phyloP scores from a whole-genome alignment of 1,140 invertebrate genomes.

The Paramacrobiotus metropolitanus region DNA sequence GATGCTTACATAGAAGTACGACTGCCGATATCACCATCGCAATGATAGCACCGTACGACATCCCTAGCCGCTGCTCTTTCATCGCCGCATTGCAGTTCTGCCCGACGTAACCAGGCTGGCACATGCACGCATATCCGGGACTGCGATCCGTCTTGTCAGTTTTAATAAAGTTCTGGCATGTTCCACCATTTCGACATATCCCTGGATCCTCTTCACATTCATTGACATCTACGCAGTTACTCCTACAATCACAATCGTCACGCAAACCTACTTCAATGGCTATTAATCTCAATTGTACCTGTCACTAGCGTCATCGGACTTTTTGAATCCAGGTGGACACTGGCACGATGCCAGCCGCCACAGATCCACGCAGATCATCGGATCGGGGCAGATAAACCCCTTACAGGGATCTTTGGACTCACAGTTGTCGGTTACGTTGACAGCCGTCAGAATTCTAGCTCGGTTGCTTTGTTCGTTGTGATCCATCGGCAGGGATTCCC shows the following conservation, averaged over 20 bases:
- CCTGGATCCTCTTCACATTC: conserved; percentile 36
- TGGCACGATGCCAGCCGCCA: conserved; percentile 30
- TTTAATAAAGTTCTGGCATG: conserved; percentile 25
- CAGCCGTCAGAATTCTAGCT: conserved; percentile 82
- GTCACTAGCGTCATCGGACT: conserved; percentile 1
- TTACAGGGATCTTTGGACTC: conserved; percentile 77
- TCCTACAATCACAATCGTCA: too few relatives aligned
- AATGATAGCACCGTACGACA: conserved; percentile 19
- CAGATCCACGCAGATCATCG: conserved; percentile 82
- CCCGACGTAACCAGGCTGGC: conserved; percentile 71
- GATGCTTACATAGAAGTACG: conserved; percentile 19
- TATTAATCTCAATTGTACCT: too few relatives aligned
- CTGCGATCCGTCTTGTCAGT: conserved; percentile 37
- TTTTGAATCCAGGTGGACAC: conserved; percentile 5
- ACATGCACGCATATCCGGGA: conserved; percentile 44
- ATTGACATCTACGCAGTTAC: conserved; percentile 44
- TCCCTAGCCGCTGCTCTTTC: conserved; percentile 13
- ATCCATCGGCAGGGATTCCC: conserved; percentile 73
- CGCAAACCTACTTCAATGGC: too few relatives aligned
- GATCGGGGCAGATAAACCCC: conserved; percentile 64
- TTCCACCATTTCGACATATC: conserved; percentile 46
- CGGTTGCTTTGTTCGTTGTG: conserved; percentile 31
- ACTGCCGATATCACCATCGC: conserved; percentile 20
- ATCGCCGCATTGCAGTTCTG: conserved; percentile 52
- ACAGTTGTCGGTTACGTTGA: conserved; percentile 63